Base-by-base conservation (phyloP, 2,797 vertebrate genomes). In the Spinibarbus caldwelli region DNA sequence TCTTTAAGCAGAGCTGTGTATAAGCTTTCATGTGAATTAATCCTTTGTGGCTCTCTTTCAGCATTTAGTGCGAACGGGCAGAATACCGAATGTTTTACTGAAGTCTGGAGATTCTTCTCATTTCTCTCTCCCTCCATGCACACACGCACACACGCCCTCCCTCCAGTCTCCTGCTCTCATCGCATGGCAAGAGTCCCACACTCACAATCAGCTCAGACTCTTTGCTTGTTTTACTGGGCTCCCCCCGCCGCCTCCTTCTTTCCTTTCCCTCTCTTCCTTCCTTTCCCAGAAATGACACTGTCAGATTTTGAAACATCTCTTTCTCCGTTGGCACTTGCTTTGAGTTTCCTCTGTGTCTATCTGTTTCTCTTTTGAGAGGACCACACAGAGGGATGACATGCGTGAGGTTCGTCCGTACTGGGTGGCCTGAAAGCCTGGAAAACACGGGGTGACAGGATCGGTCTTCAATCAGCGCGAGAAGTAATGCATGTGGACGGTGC, bases 371-470 rank as follows among this genome's bases (percentile, higher is more conserved):
- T 94, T 95, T 93, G 93, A 94, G 86, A 88, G 88, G 95, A 96
- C 95, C 95, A 96, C 95, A 96, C 95, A 96, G 94, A 93, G 90
- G 93, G 95, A 95, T 93, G 94, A 95, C 93, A 94, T 95, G 93
- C 92, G 90, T 92, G 94, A 94, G 92, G 92, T 94, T 95, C 89
- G 93, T 95, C 94, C 93, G 87, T 92, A 90, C 94, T 96, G 95
- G 95, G 95, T 96, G 95, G 95, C 94, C 95, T 91, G 91, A 92
- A 93, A 93, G 94, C 92, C 91, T 93, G 91, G 90, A 92, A 94
- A 93, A 94, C 92, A 93, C 92, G 92, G 84, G 94, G 93, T 94
- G 95, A 95, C 95, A 94, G 93, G 93, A 94, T 95, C 93, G 94
- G 92, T 90, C 94, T 93, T 95, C 95, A 95, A 90, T 93, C 90